Conservation (phyloP, 2,113 vertebrate genomes). For the Equus przewalskii region DNA sequence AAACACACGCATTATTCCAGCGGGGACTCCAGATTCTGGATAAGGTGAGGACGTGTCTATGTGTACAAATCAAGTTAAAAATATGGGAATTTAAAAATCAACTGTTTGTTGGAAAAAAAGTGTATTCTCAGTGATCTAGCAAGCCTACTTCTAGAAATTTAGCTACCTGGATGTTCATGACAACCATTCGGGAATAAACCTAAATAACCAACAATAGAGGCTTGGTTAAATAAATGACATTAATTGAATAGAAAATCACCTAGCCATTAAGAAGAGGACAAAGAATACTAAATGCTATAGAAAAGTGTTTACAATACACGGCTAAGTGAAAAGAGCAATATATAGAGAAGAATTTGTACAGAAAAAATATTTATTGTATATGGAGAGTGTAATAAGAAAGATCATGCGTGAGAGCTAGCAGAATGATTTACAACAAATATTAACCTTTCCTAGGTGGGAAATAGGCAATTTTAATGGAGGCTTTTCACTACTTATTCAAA, state of each 20-base stretch:
- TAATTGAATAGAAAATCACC: background rate
- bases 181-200: background rate
- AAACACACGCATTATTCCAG: background rate
- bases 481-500: constrained; percentile 47
- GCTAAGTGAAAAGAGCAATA: background rate
- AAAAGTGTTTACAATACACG: background rate
- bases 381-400: background rate
- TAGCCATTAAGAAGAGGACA: constrained; percentile 28
- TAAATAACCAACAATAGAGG: constrained; percentile 18
- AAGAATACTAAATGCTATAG: constrained; percentile 46
- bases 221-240: constrained; percentile 17
- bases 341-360: background rate
- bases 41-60: background rate
- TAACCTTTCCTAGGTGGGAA: constrained; percentile 44
- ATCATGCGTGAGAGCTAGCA: background rate
- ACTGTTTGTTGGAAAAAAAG: background rate
- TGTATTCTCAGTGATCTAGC: background rate
- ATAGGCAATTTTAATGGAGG: background rate
- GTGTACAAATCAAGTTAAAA: background rate
- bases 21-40: background rate
- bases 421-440: constrained; percentile 45
- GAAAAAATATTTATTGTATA: background rate
- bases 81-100: background rate
- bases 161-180: background rate
- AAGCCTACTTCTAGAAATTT: background rate